phyloP scores from a whole-genome alignment of 2,888 invertebrate genomes.

The Eledone cirrhosa region DNA sequence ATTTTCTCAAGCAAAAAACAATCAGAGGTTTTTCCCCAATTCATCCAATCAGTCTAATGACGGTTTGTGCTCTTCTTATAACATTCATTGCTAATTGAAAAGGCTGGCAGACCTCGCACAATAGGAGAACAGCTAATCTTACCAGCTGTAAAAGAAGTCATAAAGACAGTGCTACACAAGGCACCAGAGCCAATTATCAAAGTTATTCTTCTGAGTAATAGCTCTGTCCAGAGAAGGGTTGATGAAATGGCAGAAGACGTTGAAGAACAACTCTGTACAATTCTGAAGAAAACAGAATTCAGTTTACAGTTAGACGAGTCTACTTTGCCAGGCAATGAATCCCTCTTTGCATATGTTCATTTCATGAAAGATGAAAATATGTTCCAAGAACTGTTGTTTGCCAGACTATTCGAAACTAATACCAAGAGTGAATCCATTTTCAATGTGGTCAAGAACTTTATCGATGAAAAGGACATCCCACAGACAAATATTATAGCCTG shows the following conservation, averaged over 20 bases:
- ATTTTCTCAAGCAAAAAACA: not conserved
- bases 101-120: not conserved
- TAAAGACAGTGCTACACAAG: not conserved
- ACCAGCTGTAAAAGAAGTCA: not conserved
- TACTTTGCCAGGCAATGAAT: not conserved
- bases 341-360: not conserved
- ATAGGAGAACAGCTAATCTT: not conserved
- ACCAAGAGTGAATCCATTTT: not conserved
- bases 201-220: constrained; percentile 1
- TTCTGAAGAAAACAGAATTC: too few species aligned
- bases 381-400: not conserved
- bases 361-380: not conserved
- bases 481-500: not conserved
- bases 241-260: too few species aligned
- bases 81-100: not conserved
- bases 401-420: not conserved
- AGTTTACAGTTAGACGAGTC: not conserved
- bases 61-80: not conserved
- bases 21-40: not conserved
- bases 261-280: too few species aligned
- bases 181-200: not conserved
- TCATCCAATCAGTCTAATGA: not conserved
- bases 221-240: not conserved
- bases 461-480: not conserved
- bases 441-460: not conserved